These are phyloP conservation scores for Akabosia matsudoensis DNA, from an alignment of 1,140 invertebrate genomes.

Conservation along the genomic window DNA sequence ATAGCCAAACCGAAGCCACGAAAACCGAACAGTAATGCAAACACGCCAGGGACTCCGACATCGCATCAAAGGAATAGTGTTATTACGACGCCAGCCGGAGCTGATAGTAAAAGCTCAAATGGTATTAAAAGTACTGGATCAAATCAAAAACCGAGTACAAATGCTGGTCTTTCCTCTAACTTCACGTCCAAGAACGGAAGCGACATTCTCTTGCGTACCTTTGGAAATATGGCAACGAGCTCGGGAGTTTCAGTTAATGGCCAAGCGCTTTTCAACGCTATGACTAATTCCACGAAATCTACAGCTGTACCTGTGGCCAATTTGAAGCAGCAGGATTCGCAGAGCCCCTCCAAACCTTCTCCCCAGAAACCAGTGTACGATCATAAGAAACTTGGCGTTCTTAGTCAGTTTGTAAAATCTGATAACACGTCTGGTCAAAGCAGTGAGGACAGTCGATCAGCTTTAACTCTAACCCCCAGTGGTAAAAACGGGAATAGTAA, in stretches of 20 bases:
- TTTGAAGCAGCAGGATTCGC: not conserved
- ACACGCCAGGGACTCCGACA: not conserved
- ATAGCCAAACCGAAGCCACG: slow-evolving; percentile 24
- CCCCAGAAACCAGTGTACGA: slow-evolving; percentile 11
- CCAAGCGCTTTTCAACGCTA: not conserved
- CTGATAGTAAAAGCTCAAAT: not conserved
- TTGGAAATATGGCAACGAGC: not conserved
- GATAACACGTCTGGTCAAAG: not conserved
- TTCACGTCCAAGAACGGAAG: not conserved
- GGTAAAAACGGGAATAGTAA: not conserved
- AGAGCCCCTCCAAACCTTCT: not conserved
- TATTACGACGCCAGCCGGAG: not conserved
- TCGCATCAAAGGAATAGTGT: not conserved
- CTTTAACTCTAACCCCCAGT: not conserved
- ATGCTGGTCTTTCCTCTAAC: slow-evolving; percentile 13
- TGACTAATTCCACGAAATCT: not conserved
- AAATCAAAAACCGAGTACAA: slow-evolving; percentile 12
- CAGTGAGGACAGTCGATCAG: not conserved
- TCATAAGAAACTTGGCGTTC: slow-evolving; percentile 12
- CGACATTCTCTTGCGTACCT: not conserved
- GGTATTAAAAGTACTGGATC: not conserved
- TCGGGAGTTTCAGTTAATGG: not conserved
- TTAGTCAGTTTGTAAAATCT: slow-evolving; percentile 2
- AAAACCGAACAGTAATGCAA: not conserved
- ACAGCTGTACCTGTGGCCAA: not conserved